Conservation (phyloP, 2,888 invertebrate genomes). For the Drosophila atroscutellata region DNA sequence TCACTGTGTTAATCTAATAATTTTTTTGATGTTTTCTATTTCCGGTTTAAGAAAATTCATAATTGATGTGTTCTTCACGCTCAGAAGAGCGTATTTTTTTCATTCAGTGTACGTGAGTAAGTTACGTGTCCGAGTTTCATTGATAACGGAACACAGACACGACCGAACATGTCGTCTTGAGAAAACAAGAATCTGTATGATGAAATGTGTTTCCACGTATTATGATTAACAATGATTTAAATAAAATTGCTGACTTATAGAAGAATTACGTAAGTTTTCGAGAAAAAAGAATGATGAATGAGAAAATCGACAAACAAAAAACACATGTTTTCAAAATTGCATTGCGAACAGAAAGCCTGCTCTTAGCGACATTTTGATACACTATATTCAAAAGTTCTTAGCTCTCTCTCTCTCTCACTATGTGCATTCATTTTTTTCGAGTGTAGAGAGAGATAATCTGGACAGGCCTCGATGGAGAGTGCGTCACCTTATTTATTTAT, state of each 20-base stretch:
- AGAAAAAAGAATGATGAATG: background rate
- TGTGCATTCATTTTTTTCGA: background rate
- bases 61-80: background rate
- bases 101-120: constrained; percentile 32
- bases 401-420: background rate
- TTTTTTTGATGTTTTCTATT: background rate
- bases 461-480: constrained; percentile 23
- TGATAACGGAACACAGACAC: constrained; percentile 23
- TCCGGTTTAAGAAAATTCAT: background rate
- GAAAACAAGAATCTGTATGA: constrained; percentile 9
- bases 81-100: background rate
- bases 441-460: constrained; percentile 32
- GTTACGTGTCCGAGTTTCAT: constrained; percentile 19
- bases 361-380: background rate
- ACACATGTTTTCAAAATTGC: background rate
- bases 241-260: constrained; percentile 23
- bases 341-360: too few relatives aligned
- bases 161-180: constrained; percentile 9
- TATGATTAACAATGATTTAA: constrained; percentile 23
- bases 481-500: constrained; percentile 37
- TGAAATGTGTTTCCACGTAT: constrained; percentile 51
- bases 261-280: constrained; percentile 31
- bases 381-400: background rate
- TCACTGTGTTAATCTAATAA: background rate
- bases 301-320: background rate